Evolutionary conservation across 2,113 vertebrate genomes (phyloP).

Genomic region (Scalopus aquaticus): DNA sequence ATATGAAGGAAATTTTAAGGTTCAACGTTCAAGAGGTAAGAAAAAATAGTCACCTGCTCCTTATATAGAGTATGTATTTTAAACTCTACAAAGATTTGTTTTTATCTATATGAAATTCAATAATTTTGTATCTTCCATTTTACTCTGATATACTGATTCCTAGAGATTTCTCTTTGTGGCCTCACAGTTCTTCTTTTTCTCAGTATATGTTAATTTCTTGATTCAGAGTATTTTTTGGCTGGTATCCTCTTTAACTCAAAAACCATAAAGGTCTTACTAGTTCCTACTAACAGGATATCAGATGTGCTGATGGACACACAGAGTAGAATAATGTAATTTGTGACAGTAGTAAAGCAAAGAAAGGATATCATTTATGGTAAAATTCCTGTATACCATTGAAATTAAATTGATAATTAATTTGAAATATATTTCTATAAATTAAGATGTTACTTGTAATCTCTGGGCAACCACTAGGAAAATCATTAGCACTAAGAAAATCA

Average conservation of each 20-base stretch:
- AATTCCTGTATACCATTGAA: too few species aligned
- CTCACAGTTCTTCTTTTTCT: neutral
- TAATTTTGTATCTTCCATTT: constrained; percentile 34
- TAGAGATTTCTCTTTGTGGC: neutral
- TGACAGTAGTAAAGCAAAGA: too few species aligned
- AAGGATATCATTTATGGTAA: too few species aligned
- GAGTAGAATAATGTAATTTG: too few species aligned
- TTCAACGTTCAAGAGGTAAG: constrained; percentile 97
- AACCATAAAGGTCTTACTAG: neutral
- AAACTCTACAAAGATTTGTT: neutral
- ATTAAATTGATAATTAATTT: too few species aligned
- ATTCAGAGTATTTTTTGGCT: neutral
- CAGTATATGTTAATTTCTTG: neutral
- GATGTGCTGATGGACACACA: neutral
- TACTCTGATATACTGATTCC: neutral
- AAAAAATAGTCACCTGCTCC: neutral
- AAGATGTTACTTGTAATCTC: neutral
- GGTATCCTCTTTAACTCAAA: neutral
- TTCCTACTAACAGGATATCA: neutral
- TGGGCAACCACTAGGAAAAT: neutral
- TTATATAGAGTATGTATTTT: neutral
- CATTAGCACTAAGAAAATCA: neutral
- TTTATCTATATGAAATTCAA: neutral
- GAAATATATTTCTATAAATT: neutral
- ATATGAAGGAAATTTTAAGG: constrained; percentile 95